Evolutionary conservation across 2,888 invertebrate genomes (phyloP).

Genomic region (Zootermopsis nevadensis): DNA sequence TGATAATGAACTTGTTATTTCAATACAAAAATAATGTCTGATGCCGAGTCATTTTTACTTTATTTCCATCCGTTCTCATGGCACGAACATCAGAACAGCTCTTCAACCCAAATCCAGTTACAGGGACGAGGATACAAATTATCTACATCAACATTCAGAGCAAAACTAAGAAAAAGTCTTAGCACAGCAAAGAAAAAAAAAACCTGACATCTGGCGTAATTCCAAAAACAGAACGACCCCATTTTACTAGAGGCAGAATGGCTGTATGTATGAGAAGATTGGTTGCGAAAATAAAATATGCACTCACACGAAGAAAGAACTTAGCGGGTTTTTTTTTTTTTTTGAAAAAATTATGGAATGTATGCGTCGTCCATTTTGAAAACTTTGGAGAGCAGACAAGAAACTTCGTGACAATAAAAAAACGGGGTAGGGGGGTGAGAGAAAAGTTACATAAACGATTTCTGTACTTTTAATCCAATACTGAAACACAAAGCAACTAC

Average conservation of each 20-base stretch:
- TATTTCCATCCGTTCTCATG: not conserved
- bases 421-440: not conserved
- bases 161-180: not conserved
- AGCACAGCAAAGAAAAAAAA: not conserved
- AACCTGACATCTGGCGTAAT: slow-evolving; percentile 7
- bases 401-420: not conserved
- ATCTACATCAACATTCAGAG: not conserved
- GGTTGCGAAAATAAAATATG: not conserved
- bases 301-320: slow-evolving; percentile 1
- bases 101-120: not conserved
- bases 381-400: not conserved
- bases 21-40: no score
- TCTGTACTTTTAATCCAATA: not conserved
- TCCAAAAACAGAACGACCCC: slow-evolving; percentile 3
- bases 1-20: no score
- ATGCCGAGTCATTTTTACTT: no score
- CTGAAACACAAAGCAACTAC: not conserved
- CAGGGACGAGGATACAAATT: not conserved
- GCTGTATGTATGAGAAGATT: not conserved
- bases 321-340: not conserved
- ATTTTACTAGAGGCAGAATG: not conserved
- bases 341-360: slow-evolving; percentile 20
- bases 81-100: not conserved
- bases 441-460: not conserved
- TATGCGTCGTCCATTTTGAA: not conserved